Percentiles rank a stretch among this genome's conserved stretches.
Evolutionary conservation across 2,113 vertebrate genomes (phyloP).

Genomic region (Lagopus leucura): DNA sequence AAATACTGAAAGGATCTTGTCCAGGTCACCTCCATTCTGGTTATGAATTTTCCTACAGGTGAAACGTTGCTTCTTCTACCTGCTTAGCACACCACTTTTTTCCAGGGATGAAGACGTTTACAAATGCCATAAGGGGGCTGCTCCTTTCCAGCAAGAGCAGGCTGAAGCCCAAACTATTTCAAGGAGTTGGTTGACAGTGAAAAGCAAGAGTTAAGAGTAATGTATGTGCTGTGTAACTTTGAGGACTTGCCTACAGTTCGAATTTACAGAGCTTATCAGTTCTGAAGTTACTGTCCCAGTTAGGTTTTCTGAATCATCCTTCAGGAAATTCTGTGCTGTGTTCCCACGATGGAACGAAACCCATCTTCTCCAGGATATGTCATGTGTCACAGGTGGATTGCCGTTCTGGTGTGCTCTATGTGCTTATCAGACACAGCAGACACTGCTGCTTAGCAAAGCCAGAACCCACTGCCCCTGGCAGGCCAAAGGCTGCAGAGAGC

Average conservation of each 20-base stretch:
- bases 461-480: fast-evolving
- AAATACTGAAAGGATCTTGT: neutral
- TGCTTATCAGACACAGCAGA: neutral
- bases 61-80: neutral
- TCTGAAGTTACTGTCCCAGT: neutral
- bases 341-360: neutral
- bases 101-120: neutral
- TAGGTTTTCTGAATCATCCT: neutral
- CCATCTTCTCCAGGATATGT: neutral
- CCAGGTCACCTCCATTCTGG: neutral
- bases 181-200: neutral
- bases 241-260: fast-evolving
- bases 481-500: neutral
- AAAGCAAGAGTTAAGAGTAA: neutral
- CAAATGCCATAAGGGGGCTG: neutral
- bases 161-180: neutral
- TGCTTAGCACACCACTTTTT: neutral
- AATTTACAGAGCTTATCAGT: neutral
- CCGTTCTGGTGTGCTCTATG: fast-evolving
- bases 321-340: neutral
- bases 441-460: neutral
- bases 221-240: fast-evolving
- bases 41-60: neutral
- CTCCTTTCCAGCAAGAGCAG: neutral
- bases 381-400: neutral